Percentiles rank a stretch among this genome's conserved stretches.
Conservation (phyloP, 2,797 vertebrate species). For the Tadarida brasiliensis region DNA sequence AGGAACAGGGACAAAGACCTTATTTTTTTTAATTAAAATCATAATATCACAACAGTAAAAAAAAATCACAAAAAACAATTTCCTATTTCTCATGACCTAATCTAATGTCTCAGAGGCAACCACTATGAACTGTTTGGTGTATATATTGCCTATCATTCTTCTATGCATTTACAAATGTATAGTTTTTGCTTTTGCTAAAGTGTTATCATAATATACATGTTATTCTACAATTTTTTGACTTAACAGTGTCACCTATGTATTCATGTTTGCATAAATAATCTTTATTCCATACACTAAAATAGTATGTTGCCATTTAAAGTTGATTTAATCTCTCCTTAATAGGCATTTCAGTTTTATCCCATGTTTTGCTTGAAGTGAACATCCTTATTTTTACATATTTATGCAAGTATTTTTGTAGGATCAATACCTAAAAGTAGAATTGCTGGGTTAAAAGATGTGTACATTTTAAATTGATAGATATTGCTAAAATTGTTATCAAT, state of each 20-base stretch:
- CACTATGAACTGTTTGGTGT: neutral
- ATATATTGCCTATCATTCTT: constrained; percentile 25
- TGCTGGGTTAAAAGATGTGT: neutral
- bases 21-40: constrained; percentile 1
- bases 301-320: neutral
- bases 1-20: neutral
- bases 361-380: constrained; percentile 38
- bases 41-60: constrained; percentile 13
- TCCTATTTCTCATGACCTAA: neutral
- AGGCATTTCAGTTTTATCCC: constrained; percentile 1
- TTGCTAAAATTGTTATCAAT: constrained; percentile 37
- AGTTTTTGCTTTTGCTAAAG: constrained; percentile 51
- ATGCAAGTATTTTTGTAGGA: constrained; percentile 38
- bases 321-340: constrained; percentile 55
- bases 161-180: neutral
- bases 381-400: constrained; percentile 43
- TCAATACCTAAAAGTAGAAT: constrained; percentile 46
- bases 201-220: constrained; percentile 13
- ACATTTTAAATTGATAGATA: constrained; percentile 26
- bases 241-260: constrained; percentile 15
- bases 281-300: neutral
- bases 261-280: constrained; percentile 24
- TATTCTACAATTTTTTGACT: constrained; percentile 40
- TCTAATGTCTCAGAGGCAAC: constrained; percentile 25
- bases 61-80: neutral